Evolutionary conservation across 2,113 vertebrate species (phyloP).

Genomic region (Alectura lathami): DNA sequence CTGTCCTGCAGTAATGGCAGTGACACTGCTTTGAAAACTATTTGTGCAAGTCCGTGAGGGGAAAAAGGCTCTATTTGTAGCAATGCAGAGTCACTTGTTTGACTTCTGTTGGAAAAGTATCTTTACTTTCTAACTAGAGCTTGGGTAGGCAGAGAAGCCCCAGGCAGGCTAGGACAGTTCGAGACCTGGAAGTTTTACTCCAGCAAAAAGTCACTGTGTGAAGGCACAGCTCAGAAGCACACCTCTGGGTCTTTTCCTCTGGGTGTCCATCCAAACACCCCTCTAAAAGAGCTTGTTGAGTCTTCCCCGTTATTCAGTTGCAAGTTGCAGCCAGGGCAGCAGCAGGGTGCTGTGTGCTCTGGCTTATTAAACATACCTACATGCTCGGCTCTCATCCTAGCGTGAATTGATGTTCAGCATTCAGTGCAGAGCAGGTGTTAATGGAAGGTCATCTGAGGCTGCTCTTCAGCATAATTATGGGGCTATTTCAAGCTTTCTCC

Average conservation of each 20-base stretch:
- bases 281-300: neutral
- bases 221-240: neutral
- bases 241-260: neutral
- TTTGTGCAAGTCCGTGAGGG: neutral
- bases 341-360: neutral
- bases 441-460: constrained; percentile 49
- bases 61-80: neutral
- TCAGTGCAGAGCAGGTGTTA: constrained; percentile 36
- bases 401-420: neutral
- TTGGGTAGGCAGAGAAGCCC: neutral
- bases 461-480: constrained; percentile 26
- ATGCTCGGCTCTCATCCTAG: neutral
- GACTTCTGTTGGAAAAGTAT: neutral
- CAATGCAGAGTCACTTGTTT: neutral
- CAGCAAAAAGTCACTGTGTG: neutral
- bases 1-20: neutral
- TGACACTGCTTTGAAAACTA: neutral
- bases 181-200: neutral
- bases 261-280: neutral
- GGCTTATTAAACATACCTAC: neutral
- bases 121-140: constrained; percentile 4
- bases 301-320: neutral
- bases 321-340: neutral
- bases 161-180: neutral
- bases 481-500: constrained; percentile 52